A percentile compares a stretch with the other conserved stretches of the same genome.
These are phyloP conservation scores for Gymnobelideus leadbeateri DNA, from an alignment of 2,113 vertebrate genomes.

Conservation along the genomic window DNA sequence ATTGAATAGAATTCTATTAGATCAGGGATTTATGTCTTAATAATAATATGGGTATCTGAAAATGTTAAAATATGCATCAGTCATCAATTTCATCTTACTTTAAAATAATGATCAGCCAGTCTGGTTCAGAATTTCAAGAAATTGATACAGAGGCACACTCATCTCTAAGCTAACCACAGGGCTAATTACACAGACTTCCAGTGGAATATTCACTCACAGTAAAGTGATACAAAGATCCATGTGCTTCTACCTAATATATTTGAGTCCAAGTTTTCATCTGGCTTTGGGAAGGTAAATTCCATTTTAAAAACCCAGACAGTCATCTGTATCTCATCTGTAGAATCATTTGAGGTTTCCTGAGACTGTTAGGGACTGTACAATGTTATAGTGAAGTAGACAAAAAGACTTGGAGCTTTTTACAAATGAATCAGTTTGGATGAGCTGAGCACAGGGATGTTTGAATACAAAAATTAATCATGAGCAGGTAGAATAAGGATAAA, in stretches of 20 bases:
- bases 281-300: background rate
- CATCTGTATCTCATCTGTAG: background rate
- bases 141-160: background rate
- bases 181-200: background rate
- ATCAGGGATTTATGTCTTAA: conserved; percentile 74
- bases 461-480: background rate
- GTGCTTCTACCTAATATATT: background rate
- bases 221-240: background rate
- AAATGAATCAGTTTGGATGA: background rate
- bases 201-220: background rate
- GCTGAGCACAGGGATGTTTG: background rate
- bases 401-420: background rate
- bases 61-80: background rate
- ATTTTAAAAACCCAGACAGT: background rate
- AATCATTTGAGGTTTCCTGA: background rate
- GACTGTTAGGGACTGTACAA: background rate
- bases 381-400: background rate
- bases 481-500: background rate
- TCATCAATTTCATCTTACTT: background rate
- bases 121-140: background rate
- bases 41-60: conserved; percentile 60
- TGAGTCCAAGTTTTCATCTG: background rate
- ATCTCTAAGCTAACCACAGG: background rate
- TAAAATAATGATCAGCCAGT: background rate
- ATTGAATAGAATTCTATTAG: conserved; percentile 74